These are phyloP conservation scores for Papilio aristodemus DNA, from an alignment of 1,140 invertebrate genomes.

Conservation along the genomic window DNA sequence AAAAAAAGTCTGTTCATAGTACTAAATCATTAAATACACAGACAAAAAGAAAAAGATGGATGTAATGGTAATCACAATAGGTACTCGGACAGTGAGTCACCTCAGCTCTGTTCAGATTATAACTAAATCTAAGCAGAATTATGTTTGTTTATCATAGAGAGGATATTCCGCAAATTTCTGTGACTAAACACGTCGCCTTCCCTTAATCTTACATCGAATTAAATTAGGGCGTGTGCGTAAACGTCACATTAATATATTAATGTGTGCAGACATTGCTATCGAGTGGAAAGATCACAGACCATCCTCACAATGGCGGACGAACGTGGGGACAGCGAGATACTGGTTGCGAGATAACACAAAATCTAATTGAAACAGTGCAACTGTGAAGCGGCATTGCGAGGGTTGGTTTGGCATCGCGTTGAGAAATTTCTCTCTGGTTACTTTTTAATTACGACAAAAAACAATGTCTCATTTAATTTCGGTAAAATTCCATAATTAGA, in stretches of 20 bases:
- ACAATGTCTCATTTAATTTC: too few relatives aligned
- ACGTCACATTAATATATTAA: constrained; percentile 26
- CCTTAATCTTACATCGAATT: constrained; percentile 26
- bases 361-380: constrained; percentile 46
- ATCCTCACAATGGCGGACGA: constrained; percentile 27
- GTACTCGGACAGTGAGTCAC: too few relatives aligned
- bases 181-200: not conserved
- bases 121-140: not conserved
- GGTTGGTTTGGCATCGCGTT: not conserved
- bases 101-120: not conserved
- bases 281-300: constrained; percentile 37
- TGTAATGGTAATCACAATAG: too few relatives aligned
- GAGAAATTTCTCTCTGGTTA: not conserved
- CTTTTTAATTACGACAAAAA: not conserved
- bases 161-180: not conserved
- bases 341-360: constrained; percentile 37
- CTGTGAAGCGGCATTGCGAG: not conserved
- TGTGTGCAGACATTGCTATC: constrained; percentile 28
- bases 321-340: constrained; percentile 32
- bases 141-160: not conserved
- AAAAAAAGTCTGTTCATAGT: too few relatives aligned
- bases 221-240: constrained; percentile 11
- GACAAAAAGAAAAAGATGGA: too few relatives aligned
- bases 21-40: too few relatives aligned
- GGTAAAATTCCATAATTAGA: too few relatives aligned